Conservation (phyloP, 2,113 vertebrate species). For the Pseudopodoces humilis region DNA sequence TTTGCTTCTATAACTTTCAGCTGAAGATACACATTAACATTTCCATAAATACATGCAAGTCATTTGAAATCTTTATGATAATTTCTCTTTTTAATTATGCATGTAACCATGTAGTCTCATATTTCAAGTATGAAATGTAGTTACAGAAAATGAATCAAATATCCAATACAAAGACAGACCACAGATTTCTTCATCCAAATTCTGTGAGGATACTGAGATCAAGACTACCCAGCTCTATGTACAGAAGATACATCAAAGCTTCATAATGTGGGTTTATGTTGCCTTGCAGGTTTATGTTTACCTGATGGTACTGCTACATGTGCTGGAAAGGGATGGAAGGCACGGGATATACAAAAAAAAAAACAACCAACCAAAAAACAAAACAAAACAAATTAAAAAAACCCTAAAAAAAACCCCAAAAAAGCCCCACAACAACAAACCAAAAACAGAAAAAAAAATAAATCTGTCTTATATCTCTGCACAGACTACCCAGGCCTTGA, state of each 20-base stretch:
- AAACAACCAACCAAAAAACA: not conserved
- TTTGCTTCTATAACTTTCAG: not conserved
- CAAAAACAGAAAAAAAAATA: not conserved
- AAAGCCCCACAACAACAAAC: too few relatives aligned
- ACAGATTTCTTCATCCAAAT: not conserved
- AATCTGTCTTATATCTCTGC: not conserved
- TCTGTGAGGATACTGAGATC: not conserved
- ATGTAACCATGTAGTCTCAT: not conserved
- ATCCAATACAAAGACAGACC: not conserved
- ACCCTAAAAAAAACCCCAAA: too few relatives aligned
- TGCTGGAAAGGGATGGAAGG: not conserved
- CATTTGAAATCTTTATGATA: not conserved
- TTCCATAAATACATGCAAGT: conserved; percentile 4
- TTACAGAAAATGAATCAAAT: not conserved
- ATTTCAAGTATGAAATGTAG: not conserved
- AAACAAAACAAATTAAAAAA: too few relatives aligned
- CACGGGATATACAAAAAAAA: not conserved
- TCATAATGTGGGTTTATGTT: not conserved
- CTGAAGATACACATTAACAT: not conserved
- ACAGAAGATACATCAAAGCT: not conserved
- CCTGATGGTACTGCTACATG: not conserved
- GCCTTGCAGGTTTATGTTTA: not conserved
- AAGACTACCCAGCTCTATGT: not conserved
- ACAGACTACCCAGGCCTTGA: not conserved
- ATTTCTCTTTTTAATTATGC: not conserved